Percentiles rank a stretch among this genome's conserved stretches.
Conservation (phyloP, 2,888 invertebrate genomes). For the Hyposoter didymator region DNA sequence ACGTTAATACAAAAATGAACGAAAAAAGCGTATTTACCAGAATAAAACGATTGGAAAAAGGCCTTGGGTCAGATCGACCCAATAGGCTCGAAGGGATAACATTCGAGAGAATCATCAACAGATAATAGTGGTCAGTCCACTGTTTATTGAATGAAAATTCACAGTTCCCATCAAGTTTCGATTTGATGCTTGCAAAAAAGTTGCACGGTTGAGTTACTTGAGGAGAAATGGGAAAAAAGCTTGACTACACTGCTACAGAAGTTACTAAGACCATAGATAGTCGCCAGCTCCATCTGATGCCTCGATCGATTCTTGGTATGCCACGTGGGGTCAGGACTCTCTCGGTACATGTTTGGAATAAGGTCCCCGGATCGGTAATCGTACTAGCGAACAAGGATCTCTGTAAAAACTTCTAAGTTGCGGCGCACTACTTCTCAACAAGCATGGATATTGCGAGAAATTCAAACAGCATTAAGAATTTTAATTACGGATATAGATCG, state of each 20-base stretch:
- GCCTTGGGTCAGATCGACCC: no score
- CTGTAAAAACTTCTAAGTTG: conserved; percentile 58
- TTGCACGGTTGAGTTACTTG: conserved; percentile 31
- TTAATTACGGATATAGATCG: conserved; percentile 29
- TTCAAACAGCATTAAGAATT: conserved; percentile 16
- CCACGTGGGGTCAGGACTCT: conserved; percentile 76
- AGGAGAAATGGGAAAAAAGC: conserved; percentile 22
- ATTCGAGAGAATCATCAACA: background rate
- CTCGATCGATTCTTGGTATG: conserved; percentile 78
- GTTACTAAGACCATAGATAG: conserved; percentile 75
- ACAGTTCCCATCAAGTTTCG: conserved; percentile 1
- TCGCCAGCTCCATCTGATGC: conserved; percentile 69
- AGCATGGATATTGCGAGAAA: conserved; percentile 52
- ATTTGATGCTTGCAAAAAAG: conserved; percentile 18
- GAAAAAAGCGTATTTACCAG: no score
- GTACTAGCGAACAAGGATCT: conserved; percentile 71
- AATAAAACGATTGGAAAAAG: no score
- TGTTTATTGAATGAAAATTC: conserved; percentile 1
- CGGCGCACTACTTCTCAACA: conserved; percentile 45
- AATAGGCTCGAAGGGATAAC: no score
- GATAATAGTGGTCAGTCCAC: no score
- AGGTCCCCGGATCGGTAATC: conserved; percentile 46
- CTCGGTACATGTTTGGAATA: conserved; percentile 79
- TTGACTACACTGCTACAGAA: conserved; percentile 31
- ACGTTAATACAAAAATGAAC: no score